Base-by-base conservation (phyloP, 2,113 vertebrate genomes). In the Geococcyx californianus region DNA sequence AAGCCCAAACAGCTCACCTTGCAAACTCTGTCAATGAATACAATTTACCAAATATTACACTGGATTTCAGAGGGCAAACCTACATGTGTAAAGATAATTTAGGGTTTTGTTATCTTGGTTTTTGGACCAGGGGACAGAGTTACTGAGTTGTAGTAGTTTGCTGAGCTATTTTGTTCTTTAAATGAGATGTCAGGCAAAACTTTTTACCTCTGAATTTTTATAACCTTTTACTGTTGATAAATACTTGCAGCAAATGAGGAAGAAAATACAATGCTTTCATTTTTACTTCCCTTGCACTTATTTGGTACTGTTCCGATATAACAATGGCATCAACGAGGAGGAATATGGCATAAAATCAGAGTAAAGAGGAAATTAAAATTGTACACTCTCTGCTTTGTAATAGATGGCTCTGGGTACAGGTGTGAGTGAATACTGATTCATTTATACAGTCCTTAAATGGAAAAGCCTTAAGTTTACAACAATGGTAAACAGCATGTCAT, bases 331-430 rank as follows among this genome's bases (percentile, higher is more conserved):
- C 1, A 1, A 14, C 40, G 40, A 86, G 95, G 67, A 90, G 73
- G 44, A 70, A 91, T 78, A 94, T 40, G 34, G 72, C 56, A 95
- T 95, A 95, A 96, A 96, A 96, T 84, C 97, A 97, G 95, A 97
- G 62, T 40, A 88, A 91, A 78, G 66, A 95, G 69, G 76, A 97
- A 91, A 95, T 87, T 42, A 67, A 91, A 95, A 97, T 68, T 28
- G 38, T 93, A 42, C n/a, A 60, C 17, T 63, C 29, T 90, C 13
- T 91, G 45, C 34, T 95, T 94, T 91, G 18, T 87, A 81, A 58
- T 25, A 75, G 52, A 40, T 40, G 85, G 6, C 19, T 54, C 20
- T 70, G 72, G 79, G 54, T 38, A 80, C 11, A 87, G 49, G n/a
- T 90, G 54, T 72, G 63, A 69, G 72, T 34, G 20, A 73, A 64